A percentile compares a stretch with the other conserved stretches of the same genome.
These are phyloP conservation scores for Acheta domesticus DNA, from an alignment of 2,888 invertebrate genomes.

Conservation along the genomic window DNA sequence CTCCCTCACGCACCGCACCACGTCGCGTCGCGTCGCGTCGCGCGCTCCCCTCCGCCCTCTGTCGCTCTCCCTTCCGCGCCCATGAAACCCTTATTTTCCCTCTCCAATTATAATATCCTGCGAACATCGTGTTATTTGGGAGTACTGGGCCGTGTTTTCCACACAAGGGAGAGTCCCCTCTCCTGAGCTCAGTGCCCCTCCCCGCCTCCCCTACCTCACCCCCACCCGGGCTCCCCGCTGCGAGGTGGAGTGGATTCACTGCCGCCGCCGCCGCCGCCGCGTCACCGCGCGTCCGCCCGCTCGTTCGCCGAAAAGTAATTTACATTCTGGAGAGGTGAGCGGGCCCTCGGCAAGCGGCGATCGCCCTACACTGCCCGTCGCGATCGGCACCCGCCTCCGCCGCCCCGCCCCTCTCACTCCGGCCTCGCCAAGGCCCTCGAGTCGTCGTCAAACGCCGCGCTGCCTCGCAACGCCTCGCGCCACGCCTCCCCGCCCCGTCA, in stretches of 20 bases:
- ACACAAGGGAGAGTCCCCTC: background rate
- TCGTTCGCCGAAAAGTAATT: constrained; percentile 30
- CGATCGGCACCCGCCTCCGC: background rate
- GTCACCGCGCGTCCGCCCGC: background rate
- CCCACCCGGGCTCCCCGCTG: background rate
- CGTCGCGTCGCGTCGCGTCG: background rate
- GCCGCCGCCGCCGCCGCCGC: background rate
- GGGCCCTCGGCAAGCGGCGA: background rate
- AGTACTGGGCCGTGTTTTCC: constrained; percentile 1
- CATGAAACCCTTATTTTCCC: constrained; percentile 12
- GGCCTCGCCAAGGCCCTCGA: background rate
- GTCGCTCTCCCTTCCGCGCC: background rate
- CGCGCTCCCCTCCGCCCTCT: background rate
- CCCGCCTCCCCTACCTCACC: background rate
- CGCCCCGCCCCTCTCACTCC: background rate
- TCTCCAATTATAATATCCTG: constrained; percentile 24
- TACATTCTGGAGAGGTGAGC: constrained; percentile 28
- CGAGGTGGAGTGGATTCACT: background rate
- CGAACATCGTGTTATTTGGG: background rate
- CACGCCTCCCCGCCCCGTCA: background rate
- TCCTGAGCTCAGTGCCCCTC: background rate
- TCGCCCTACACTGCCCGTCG: background rate
- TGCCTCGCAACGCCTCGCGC: background rate
- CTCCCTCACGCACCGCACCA: background rate
- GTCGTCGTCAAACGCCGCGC: background rate